A percentile compares a stretch with the other conserved stretches of the same genome.
Conservation (phyloP, 2,113 vertebrate species). For the Centropus unirufus region DNA sequence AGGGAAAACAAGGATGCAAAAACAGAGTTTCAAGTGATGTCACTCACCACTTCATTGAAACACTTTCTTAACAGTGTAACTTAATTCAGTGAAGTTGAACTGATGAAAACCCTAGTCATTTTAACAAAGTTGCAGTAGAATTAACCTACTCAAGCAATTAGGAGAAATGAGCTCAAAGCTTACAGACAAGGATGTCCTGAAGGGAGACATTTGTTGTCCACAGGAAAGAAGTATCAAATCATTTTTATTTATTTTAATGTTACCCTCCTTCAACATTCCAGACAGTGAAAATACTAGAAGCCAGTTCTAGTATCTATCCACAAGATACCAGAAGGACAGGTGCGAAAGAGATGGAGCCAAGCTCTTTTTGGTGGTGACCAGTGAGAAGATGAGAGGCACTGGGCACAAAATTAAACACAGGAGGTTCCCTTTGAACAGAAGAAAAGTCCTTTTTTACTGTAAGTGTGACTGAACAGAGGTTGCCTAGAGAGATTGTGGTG, state of each 20-base stretch:
- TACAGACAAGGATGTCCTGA: slow-evolving; percentile 1
- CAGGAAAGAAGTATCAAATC: slow-evolving; percentile 2
- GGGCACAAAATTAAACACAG: neutral
- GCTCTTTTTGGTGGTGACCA: neutral
- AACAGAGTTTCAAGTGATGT: neutral
- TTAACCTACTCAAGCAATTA: slow-evolving; percentile 21
- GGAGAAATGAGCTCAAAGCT: slow-evolving; percentile 19
- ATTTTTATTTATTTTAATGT: slow-evolving; percentile 7
- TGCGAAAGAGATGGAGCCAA: neutral
- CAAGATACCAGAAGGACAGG: neutral
- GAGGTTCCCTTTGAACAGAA: neutral
- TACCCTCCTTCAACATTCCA: neutral
- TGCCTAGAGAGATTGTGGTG: neutral
- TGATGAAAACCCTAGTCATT: neutral
- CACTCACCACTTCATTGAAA: neutral
- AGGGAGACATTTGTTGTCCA: neutral
- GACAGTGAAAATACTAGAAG: neutral
- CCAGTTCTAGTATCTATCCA: no score
- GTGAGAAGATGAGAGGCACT: neutral
- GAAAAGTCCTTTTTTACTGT: neutral
- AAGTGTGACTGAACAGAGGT: neutral
- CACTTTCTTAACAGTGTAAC: neutral
- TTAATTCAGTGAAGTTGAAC: neutral
- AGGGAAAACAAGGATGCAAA: neutral
- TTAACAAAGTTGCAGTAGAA: neutral